phyloP scores from a whole-genome alignment of 2,113 vertebrate genomes.

The Oceanodroma tethys region DNA sequence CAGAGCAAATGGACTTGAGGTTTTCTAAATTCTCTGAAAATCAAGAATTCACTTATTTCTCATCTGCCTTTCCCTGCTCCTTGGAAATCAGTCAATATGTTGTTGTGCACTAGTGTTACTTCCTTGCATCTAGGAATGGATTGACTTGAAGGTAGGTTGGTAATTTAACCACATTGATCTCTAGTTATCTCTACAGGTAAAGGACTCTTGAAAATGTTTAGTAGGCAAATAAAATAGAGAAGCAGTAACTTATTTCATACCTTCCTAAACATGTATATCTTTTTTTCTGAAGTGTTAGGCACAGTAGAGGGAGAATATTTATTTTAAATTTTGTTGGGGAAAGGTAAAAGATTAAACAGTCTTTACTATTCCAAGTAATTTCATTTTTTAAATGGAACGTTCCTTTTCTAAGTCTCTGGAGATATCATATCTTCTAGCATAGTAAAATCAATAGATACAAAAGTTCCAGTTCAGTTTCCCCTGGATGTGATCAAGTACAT shows the following conservation, averaged over 20 bases:
- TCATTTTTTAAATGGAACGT: background rate
- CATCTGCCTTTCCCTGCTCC: background rate
- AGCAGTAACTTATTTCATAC: background rate
- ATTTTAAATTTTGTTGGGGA: background rate
- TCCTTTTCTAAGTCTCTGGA: background rate
- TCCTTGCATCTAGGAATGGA: background rate
- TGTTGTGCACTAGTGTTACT: background rate
- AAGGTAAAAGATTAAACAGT: background rate
- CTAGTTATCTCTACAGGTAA: background rate
- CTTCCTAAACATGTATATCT: background rate
- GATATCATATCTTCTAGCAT: background rate
- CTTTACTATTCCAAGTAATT: background rate
- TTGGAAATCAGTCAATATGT: background rate
- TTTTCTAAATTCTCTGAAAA: background rate
- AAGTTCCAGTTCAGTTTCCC: slow-evolving; percentile 16
- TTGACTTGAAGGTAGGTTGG: background rate
- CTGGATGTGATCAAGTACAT: background rate
- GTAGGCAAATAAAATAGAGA: background rate
- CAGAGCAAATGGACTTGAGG: background rate
- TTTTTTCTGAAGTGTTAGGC: background rate
- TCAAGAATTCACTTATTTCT: background rate
- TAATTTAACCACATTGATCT: background rate
- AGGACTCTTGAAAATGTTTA: background rate
- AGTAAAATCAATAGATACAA: slow-evolving; percentile 16
- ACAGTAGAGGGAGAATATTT: background rate